A percentile compares a stretch with the other conserved stretches of the same genome.
phyloP scores from a whole-genome alignment of 2,797 vertebrate genomes.

The Anguilla megastoma region DNA sequence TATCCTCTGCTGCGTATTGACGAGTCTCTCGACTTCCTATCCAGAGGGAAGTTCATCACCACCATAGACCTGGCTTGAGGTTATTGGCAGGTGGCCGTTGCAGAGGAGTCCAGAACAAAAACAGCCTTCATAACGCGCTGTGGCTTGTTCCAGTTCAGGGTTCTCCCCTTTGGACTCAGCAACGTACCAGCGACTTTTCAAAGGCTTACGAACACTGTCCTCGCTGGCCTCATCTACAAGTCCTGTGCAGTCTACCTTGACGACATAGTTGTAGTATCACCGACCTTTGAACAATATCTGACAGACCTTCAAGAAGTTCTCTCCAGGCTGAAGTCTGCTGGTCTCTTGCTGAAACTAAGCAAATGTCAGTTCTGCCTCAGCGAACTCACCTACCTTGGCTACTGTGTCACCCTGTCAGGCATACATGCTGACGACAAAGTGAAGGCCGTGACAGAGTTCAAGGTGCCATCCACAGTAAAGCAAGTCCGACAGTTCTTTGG shows the following conservation, averaged over 20 bases:
- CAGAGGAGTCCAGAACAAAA: neutral
- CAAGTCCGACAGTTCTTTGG: neutral
- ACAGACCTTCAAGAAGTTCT: neutral
- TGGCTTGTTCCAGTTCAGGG: neutral
- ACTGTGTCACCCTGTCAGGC: neutral
- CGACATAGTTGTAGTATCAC: conserved; percentile 3
- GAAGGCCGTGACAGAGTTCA: conserved; percentile 32
- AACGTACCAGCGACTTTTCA: neutral
- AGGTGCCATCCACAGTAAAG: conserved; percentile 20
- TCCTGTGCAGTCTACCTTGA: conserved; percentile 23
- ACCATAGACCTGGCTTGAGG: neutral
- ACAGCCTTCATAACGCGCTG: neutral
- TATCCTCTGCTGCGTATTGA: neutral
- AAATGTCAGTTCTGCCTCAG: conserved; percentile 24
- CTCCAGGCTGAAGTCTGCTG: neutral
- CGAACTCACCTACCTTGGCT: neutral
- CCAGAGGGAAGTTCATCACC: neutral
- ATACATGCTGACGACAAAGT: conserved; percentile 38
- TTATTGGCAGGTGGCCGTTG: neutral
- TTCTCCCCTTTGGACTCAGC: neutral
- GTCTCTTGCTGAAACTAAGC: neutral
- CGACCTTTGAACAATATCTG: conserved; percentile 16
- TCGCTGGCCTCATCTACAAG: neutral
- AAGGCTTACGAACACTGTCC: neutral
- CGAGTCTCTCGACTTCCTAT: neutral